Percentiles rank a stretch among this genome's conserved stretches.
Evolutionary conservation across 1,140 invertebrate species (phyloP).

Genomic region (Bombus ignitus): DNA sequence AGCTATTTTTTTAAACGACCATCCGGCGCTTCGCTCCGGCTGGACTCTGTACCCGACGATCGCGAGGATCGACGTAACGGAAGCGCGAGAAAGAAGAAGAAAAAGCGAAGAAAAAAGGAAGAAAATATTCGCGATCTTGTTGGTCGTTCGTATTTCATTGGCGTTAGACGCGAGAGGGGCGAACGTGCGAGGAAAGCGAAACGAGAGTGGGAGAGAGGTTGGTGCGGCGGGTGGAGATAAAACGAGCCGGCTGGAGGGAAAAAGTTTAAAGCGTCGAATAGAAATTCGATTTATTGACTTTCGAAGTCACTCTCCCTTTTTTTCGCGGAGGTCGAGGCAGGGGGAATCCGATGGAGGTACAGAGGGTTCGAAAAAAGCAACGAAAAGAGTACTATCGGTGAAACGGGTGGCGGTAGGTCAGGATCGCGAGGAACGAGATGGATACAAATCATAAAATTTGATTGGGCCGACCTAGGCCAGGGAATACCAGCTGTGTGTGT

Average conservation of each 20-base stretch:
- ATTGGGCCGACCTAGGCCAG: slow-evolving; percentile 74
- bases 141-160: slow-evolving; percentile 12
- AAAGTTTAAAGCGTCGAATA: slow-evolving; percentile 45
- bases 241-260: not conserved
- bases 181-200: not conserved
- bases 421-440: slow-evolving; percentile 74
- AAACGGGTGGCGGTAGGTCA: slow-evolving; percentile 76
- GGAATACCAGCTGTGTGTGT: slow-evolving; percentile 58
- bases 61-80: not conserved
- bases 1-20: too few relatives aligned
- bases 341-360: slow-evolving; percentile 18
- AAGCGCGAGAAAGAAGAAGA: slow-evolving; percentile 14
- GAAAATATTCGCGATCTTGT: not conserved
- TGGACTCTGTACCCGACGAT: too few relatives aligned
- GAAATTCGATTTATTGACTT: slow-evolving; percentile 68
- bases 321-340: slow-evolving; percentile 52
- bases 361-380: slow-evolving; percentile 59
- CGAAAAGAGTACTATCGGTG: slow-evolving; percentile 55
- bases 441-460: slow-evolving; percentile 82
- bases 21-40: too few relatives aligned
- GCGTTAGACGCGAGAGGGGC: not conserved
- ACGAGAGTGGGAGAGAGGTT: too few relatives aligned
- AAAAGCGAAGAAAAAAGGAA: slow-evolving; percentile 25
- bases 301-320: slow-evolving; percentile 69
- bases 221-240: not conserved